Percentiles rank a stretch among this genome's conserved stretches.
These are phyloP conservation scores for Hololepta plana DNA, from an alignment of 2,888 invertebrate species.

Conservation along the genomic window DNA sequence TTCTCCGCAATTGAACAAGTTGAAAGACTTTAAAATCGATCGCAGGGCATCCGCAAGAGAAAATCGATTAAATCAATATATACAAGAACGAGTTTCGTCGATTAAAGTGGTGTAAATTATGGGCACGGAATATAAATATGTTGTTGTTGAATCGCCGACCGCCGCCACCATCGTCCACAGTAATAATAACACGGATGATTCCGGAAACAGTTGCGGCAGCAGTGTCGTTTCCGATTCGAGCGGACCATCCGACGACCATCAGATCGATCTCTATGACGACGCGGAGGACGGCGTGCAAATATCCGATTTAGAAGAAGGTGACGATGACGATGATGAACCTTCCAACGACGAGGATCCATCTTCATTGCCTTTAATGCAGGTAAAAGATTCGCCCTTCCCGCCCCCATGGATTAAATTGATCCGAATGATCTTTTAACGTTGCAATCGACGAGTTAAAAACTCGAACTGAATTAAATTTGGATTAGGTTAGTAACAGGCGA, in stretches of 20 bases:
- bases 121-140: conserved; percentile 24
- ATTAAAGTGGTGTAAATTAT: conserved; percentile 19
- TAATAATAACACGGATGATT: conserved; percentile 24
- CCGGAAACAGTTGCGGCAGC: conserved; percentile 28
- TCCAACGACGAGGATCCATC: conserved; percentile 18
- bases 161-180: not conserved
- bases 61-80: no score
- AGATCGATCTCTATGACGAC: conserved; percentile 34
- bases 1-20: no score
- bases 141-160: conserved; percentile 6
- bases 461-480: no score
- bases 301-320: conserved; percentile 37
- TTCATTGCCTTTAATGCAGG: conserved; percentile 23
- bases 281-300: conserved; percentile 38
- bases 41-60: no score
- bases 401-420: no score
- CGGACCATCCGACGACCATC: conserved; percentile 22
- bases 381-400: no score
- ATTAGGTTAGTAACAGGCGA: no score
- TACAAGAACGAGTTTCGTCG: no score
- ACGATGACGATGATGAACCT: no score
- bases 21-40: no score
- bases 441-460: no score
- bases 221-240: conserved; percentile 26
- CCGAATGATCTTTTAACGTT: no score